Percentiles rank a stretch among this genome's conserved stretches.
Evolutionary conservation across 2,888 invertebrate genomes (phyloP).

Genomic region (Nineta flava): DNA sequence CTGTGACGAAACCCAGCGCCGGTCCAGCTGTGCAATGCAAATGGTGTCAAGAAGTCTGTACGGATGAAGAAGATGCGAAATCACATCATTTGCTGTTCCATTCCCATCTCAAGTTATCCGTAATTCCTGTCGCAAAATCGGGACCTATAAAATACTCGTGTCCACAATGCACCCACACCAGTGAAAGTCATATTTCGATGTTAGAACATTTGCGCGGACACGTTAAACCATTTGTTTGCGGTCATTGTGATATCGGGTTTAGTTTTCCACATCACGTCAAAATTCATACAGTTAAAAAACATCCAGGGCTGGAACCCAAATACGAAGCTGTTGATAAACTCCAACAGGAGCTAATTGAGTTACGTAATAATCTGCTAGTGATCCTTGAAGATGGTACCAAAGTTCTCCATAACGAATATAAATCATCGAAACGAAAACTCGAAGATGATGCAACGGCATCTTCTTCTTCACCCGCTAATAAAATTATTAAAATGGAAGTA

Average conservation of each 20-base stretch:
- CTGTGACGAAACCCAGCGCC: conserved; percentile 15
- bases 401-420: conserved; percentile 4
- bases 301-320: conserved; percentile 20
- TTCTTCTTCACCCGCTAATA: not conserved
- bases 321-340: conserved; percentile 12
- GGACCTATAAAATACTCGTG: conserved; percentile 22
- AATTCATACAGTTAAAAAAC: conserved; percentile 20
- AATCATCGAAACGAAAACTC: not conserved
- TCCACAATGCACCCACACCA: conserved; percentile 24
- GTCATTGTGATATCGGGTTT: conserved; percentile 24
- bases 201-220: conserved; percentile 28
- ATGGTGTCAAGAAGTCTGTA: conserved; percentile 23
- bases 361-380: conserved; percentile 9
- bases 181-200: conserved; percentile 20
- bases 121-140: not conserved
- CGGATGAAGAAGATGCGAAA: conserved; percentile 20
- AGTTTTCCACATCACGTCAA: conserved; percentile 18
- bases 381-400: conserved; percentile 12
- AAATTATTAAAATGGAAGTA: not conserved
- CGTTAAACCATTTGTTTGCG: conserved; percentile 27
- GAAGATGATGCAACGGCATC: not conserved
- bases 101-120: conserved; percentile 20
- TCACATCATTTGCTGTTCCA: conserved; percentile 26
- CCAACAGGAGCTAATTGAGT: conserved; percentile 8
- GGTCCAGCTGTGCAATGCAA: conserved; percentile 14